Evolutionary conservation across 2,113 vertebrate genomes (phyloP), one percentile per base, ranked within the genome.

Genomic region (Lipotes vexillifer): DNA sequence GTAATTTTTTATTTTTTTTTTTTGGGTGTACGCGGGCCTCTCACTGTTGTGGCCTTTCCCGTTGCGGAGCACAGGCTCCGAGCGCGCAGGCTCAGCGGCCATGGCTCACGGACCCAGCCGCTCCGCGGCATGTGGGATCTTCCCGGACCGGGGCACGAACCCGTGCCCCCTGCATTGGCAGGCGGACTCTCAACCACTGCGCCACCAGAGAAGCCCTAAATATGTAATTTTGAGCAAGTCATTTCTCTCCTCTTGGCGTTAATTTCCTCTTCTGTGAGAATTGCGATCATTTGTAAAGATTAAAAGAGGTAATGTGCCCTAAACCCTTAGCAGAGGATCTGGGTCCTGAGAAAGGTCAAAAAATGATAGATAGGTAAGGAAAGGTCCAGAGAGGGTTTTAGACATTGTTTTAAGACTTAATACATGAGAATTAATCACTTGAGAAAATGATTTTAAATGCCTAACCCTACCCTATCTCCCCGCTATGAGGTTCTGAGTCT

Each of bases 211-310:
- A 49, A 49, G 13, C 13, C 46, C 46, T 88, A 71, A 92, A 9
- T 52, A 20, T 52, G 9, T 81, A 61, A 57, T 25, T 18, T 38
- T 63, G 31, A 15, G 4, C 20, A 23, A 80, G 33, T 77, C 69
- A 74, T 61, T 74, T 94, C 3, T 12, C 20, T 38, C 31, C 63
- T 86, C 27, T 44, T 23, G 1, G 23, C 2, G 33, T 92, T 72
- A 36, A 77, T 96, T 83, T 57, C 27, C 75, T 93, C 55, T 83
- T 36, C 57, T 90, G 21, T 46, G 55, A 57, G 1, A 12, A 59
- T 71, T 36, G 13, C 12, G 41, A 11, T 78, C 20, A 89, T 85
- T 81, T 72, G 38, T 90, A 13, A 82, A 74, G 36, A 31, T 41
- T 38, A 66, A 88, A 83, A 52, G 23, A 84, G 3, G 9, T 13